Base-by-base conservation (phyloP, 2,113 vertebrate species). In the Poicephalus meyeri region DNA sequence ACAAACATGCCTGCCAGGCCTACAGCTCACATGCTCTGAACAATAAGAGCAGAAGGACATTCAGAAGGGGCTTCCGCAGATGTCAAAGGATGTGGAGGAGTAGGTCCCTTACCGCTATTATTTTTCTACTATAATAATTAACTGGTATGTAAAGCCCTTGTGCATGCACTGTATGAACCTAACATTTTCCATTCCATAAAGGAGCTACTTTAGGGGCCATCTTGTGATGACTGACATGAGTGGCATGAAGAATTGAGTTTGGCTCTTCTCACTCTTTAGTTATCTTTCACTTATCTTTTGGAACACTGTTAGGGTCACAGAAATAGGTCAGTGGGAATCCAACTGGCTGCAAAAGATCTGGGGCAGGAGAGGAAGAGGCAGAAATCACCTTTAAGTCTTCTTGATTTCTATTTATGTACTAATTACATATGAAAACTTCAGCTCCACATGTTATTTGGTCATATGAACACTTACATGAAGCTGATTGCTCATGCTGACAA, bases 1-100 rank as follows among this genome's bases (percentile, higher is more conserved):
- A 78, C 60, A 65, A 86, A 74, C 60, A 60, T 79, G 93, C 92
- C 92, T 90, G 88, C 76, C 72, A 61, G 91, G 89, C 71, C 61
- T 86, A 46, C 46, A 94, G 85, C 55, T 91, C 79, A 64, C 55
- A 60, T 16, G 71, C 69, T 90, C 89, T 25, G 4, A 95, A 93
- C 42, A 84, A 11, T 52, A 60, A 47, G 60, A 88, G 47, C 82
- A 93, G 60, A 83, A 84, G 31, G 39, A 85, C 82, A 46, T 0
- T 5, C 47, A 84, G 69, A 64, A 71, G 21, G 42, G 35, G 68
- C 76, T 78, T 80, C 46, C 79, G 2, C 58, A 91, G 68, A 93
- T 23, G 23, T 64, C 63, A 63, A 39, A 86, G 15, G 58, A 95
- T 0, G 0, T 7, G 66, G 52, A 94, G 18, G 31, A 68, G 20